Percentiles rank a stretch among this genome's conserved stretches.
phyloP scores from a whole-genome alignment of 2,113 vertebrate species.

The Madoqua kirkii region DNA sequence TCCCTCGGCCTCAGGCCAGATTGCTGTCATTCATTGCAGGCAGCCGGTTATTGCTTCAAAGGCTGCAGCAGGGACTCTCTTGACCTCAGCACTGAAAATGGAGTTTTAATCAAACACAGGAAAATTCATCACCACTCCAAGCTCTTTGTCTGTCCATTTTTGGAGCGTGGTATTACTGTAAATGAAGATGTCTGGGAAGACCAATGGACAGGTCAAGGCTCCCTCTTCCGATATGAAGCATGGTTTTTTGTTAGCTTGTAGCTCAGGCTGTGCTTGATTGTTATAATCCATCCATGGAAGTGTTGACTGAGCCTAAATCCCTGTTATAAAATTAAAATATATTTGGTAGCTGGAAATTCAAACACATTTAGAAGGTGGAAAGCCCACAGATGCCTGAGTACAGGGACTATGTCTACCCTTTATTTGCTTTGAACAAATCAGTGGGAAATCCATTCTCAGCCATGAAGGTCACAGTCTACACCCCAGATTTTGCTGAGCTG shows the following conservation, averaged over 20 bases:
- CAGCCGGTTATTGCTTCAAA: slow-evolving; percentile 22
- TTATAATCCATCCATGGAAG: background rate
- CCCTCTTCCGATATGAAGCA: background rate
- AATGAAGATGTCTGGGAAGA: background rate
- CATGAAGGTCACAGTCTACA: background rate
- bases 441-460: background rate
- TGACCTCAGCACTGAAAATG: background rate
- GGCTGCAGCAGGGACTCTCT: background rate
- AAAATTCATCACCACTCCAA: background rate
- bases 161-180: background rate
- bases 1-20: background rate
- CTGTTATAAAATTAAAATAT: background rate
- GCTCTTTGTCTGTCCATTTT: background rate
- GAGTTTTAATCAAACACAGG: background rate
- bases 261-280: background rate
- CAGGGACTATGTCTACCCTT: background rate
- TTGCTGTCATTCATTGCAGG: background rate
- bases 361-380: background rate
- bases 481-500: background rate
- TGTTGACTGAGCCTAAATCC: background rate
- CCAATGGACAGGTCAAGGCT: background rate
- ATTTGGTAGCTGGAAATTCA: background rate
- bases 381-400: background rate
- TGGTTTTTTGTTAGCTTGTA: background rate
- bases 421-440: background rate